A percentile compares a stretch with the other conserved stretches of the same genome.
Conservation (phyloP, 2,797 vertebrate species). For the Alca torda region DNA sequence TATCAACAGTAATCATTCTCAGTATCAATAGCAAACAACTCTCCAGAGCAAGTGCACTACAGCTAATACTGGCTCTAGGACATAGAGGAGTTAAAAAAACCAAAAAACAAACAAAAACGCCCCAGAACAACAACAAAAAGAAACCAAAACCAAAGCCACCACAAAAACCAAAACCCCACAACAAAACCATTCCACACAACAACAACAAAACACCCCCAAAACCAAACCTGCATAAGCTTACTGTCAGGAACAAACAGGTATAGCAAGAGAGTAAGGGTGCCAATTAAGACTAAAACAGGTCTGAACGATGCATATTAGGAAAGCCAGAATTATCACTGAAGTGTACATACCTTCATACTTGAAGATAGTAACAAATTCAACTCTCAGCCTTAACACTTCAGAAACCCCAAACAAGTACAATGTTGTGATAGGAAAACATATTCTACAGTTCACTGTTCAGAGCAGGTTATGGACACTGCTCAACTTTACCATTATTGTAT, state of each 20-base stretch:
- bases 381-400: background rate
- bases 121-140: too few relatives aligned
- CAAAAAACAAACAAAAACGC: too few relatives aligned
- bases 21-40: background rate
- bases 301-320: background rate
- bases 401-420: background rate
- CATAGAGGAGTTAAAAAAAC: background rate
- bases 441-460: background rate
- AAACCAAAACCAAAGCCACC: background rate
- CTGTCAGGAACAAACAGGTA: background rate
- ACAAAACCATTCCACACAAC: background rate
- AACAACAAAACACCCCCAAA: background rate
- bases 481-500: background rate
- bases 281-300: background rate
- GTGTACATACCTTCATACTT: background rate
- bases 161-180: background rate
- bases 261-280: background rate
- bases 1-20: background rate
- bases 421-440: background rate
- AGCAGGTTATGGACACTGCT: background rate
- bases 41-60: background rate
- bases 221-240: background rate
- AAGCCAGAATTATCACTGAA: background rate
- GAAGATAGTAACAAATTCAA: background rate
- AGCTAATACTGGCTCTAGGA: background rate